phyloP scores from a whole-genome alignment of 2,797 vertebrate species.

The Paratrypauchen microcephalus region DNA sequence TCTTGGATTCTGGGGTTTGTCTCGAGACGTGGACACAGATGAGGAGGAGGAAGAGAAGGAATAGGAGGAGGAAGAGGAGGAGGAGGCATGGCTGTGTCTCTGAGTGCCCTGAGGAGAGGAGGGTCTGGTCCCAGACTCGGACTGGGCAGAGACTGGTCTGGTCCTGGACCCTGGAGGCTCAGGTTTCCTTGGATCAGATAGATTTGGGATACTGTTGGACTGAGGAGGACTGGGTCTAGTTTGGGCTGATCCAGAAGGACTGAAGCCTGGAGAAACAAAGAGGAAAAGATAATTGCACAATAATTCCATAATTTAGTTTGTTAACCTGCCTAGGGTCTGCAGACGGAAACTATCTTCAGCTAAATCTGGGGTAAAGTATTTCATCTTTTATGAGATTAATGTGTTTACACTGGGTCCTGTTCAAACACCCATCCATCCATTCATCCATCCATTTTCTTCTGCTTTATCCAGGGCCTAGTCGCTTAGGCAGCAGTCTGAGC shows the following conservation, averaged over 20 bases:
- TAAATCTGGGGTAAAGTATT: no score
- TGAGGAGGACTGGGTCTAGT: conserved; percentile 21
- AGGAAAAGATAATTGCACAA: background rate
- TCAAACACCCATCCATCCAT: no score
- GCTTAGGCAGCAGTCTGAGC: no score
- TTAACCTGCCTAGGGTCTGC: no score
- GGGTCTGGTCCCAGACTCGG: background rate
- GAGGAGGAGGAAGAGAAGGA: background rate
- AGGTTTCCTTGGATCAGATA: background rate
- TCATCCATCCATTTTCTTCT: no score
- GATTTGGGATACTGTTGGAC: background rate
- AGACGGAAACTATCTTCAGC: no score
- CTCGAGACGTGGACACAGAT: conserved; percentile 17
- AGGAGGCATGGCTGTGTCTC: background rate
- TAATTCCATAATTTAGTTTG: no score
- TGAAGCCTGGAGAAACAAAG: conserved; percentile 25
- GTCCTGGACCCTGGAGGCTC: conserved; percentile 8
- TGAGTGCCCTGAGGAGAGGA: conserved; percentile 18
- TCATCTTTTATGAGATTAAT: no score
- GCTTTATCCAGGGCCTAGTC: no score
- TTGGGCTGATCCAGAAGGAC: conserved; percentile 13
- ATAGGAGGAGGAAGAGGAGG: background rate
- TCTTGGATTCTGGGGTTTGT: conserved; percentile 21
- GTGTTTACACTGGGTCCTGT: no score
- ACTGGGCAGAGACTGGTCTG: background rate